A percentile compares a stretch with the other conserved stretches of the same genome.
Evolutionary conservation across 2,888 invertebrate species (phyloP).

Genomic region (Nomada fabriciana): DNA sequence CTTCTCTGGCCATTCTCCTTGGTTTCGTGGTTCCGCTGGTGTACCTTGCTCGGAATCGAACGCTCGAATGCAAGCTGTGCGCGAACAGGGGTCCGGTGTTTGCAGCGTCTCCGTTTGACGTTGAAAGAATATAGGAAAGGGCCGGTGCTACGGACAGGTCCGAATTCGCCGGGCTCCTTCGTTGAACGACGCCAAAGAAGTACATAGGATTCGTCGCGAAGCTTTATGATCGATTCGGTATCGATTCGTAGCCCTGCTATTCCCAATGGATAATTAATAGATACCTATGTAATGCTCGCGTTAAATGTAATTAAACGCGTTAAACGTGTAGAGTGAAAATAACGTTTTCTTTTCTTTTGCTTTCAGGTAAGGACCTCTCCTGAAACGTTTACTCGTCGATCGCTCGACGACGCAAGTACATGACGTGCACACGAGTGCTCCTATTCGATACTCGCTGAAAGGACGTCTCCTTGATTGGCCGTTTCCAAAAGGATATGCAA

Average conservation of each 20-base stretch:
- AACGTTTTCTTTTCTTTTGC: constrained; percentile 12
- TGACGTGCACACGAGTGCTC: background rate
- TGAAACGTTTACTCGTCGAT: too few relatives aligned
- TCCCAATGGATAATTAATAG: too few relatives aligned
- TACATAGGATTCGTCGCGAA: constrained; percentile 55
- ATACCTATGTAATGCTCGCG: background rate
- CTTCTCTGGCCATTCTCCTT: constrained; percentile 13
- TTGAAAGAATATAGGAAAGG: constrained; percentile 42
- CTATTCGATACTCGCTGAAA: background rate
- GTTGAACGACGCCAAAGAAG: constrained; percentile 39
- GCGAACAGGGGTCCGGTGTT: background rate
- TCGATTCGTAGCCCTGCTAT: constrained; percentile 15
- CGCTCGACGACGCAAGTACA: background rate
- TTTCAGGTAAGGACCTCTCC: constrained; percentile 62
- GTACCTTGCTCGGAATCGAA: constrained; percentile 8
- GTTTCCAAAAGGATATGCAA: constrained; percentile 29
- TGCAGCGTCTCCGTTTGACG: constrained; percentile 39
- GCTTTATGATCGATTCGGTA: constrained; percentile 35
- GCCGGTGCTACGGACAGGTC: constrained; percentile 22
- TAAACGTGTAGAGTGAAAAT: background rate
- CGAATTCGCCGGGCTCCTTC: constrained; percentile 45
- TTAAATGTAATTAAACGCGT: too few relatives aligned
- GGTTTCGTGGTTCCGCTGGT: background rate
- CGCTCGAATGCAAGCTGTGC: background rate
- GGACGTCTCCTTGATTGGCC: background rate